Evolutionary conservation across 2,797 vertebrate genomes (phyloP).

Genomic region (Natrix natrix): DNA sequence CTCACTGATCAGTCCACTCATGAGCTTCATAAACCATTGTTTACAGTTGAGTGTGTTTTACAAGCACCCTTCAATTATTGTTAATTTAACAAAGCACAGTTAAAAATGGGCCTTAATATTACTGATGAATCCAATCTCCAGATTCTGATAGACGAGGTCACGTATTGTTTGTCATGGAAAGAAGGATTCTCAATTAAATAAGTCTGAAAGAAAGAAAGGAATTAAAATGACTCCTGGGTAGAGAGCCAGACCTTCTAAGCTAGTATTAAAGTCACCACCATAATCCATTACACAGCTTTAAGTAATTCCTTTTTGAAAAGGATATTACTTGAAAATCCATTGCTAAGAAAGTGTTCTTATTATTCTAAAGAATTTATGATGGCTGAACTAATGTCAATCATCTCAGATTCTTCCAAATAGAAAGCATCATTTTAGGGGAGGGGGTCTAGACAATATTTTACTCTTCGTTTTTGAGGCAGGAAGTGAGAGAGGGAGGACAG

Average conservation of each 20-base stretch:
- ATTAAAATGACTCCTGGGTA: not conserved
- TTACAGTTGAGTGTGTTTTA: not conserved
- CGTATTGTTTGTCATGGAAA: not conserved
- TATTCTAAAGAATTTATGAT: not conserved
- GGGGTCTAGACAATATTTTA: not conserved
- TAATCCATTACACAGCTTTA: constrained; percentile 17
- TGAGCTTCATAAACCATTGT: not conserved
- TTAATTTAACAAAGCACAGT: not conserved
- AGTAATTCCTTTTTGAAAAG: constrained; percentile 21
- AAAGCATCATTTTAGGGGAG: not conserved
- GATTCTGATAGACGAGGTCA: not conserved
- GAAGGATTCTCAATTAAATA: not conserved
- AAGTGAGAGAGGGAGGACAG: not conserved
- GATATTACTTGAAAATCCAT: constrained; percentile 6
- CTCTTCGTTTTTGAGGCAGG: not conserved
- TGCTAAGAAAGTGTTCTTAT: constrained; percentile 1
- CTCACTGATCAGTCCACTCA: not conserved
- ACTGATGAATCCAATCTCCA: not conserved
- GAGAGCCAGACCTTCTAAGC: not conserved
- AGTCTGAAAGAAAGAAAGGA: not conserved
- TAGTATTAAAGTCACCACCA: constrained; percentile 13
- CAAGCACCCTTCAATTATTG: not conserved
- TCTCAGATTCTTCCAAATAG: not conserved
- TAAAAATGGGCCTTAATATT: not conserved
- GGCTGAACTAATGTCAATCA: constrained; percentile 8